A percentile compares a stretch with the other conserved stretches of the same genome.
Evolutionary conservation across 2,797 vertebrate genomes (phyloP).

Genomic region (Zalophus californianus): DNA sequence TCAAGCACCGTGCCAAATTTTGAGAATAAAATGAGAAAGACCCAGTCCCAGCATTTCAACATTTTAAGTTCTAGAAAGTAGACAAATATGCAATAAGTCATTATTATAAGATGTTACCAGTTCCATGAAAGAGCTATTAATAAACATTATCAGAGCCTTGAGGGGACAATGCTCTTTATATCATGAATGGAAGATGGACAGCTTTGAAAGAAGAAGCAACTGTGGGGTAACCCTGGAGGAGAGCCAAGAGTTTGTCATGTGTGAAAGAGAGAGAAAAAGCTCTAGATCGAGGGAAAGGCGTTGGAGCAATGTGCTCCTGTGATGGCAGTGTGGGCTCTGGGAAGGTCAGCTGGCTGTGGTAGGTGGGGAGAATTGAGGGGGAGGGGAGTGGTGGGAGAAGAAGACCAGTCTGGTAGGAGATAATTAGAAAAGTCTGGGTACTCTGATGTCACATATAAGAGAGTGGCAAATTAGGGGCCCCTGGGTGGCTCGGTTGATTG

Average conservation of each 20-base stretch:
- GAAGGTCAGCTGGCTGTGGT: not conserved
- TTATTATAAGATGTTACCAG: not conserved
- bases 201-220: not conserved
- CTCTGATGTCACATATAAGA: not conserved
- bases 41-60: not conserved
- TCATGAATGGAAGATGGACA: not conserved
- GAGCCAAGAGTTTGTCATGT: not conserved
- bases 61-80: not conserved
- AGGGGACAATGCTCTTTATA: not conserved
- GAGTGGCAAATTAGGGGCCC: accelerated
- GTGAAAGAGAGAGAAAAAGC: not conserved
- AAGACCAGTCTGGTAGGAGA: not conserved
- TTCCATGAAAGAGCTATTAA: not conserved
- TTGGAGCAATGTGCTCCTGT: not conserved
- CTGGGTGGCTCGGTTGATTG: not conserved
- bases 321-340: not conserved
- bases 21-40: not conserved
- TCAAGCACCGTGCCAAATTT: not conserved
- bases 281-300: not conserved
- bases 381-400: not conserved
- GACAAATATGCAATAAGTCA: not conserved
- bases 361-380: not conserved
- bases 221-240: not conserved
- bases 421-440: too few relatives aligned
- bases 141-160: not conserved